These are phyloP conservation scores for Cnemophilus loriae DNA, from an alignment of 2,113 vertebrate species.

Conservation along the genomic window DNA sequence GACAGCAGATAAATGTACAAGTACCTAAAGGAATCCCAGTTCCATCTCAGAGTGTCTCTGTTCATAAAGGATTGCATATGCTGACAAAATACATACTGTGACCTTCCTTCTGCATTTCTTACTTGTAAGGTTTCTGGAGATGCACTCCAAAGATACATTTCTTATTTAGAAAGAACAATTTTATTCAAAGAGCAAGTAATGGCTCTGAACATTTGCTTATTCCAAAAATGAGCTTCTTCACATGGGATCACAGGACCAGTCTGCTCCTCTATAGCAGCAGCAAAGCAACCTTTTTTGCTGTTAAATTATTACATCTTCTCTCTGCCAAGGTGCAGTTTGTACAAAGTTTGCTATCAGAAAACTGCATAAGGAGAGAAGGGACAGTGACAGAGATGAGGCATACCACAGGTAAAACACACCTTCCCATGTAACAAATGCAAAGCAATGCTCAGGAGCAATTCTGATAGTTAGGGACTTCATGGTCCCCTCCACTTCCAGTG, in stretches of 20 bases:
- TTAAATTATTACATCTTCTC: background rate
- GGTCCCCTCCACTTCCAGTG: background rate
- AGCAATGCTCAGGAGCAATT: background rate
- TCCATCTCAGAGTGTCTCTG: background rate
- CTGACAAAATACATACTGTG: background rate
- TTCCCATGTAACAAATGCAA: background rate
- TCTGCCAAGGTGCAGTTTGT: background rate
- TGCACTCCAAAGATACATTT: background rate
- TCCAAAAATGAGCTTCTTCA: background rate
- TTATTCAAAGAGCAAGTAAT: background rate
- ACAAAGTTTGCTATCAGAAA: background rate
- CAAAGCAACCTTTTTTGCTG: background rate
- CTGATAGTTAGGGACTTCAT: background rate
- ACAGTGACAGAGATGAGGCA: background rate
- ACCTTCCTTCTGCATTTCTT: background rate
- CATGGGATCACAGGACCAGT: background rate
- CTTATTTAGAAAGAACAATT: background rate
- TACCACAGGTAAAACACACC: background rate
- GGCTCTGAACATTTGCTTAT: background rate
- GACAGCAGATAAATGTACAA: background rate
- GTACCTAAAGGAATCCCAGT: background rate
- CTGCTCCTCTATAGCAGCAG: background rate
- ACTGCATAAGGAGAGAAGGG: background rate
- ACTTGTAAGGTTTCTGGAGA: background rate
- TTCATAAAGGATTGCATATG: background rate